These are phyloP conservation scores for Chaetops frenatus DNA, from an alignment of 2,113 vertebrate species.

Conservation along the genomic window DNA sequence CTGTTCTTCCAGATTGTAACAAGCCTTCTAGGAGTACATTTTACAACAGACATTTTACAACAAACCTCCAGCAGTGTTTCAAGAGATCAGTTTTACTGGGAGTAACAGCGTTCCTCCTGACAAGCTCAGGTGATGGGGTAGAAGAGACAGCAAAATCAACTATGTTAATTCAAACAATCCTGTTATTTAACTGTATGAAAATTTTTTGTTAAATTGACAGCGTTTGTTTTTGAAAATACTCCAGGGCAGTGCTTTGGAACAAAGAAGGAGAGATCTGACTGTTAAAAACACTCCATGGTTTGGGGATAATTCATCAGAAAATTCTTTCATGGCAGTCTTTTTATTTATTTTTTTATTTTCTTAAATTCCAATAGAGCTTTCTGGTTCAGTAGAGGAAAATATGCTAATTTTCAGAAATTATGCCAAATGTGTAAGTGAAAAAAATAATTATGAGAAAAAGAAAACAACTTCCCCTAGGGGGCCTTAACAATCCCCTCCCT, in stretches of 20 bases:
- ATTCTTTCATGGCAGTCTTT: not conserved
- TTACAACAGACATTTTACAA: not conserved
- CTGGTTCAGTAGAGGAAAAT: not conserved
- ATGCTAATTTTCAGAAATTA: not conserved
- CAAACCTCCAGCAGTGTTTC: not conserved
- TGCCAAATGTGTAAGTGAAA: not conserved
- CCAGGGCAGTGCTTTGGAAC: not conserved
- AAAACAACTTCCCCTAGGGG: not conserved
- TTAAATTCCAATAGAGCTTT: not conserved
- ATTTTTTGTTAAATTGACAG: not conserved
- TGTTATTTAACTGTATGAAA: not conserved
- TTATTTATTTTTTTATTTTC: not conserved
- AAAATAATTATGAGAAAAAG: not conserved
- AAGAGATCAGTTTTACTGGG: not conserved
- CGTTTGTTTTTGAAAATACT: not conserved
- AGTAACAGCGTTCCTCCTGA: not conserved
- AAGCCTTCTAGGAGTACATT: not conserved
- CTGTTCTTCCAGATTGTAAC: not conserved
- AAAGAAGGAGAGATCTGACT: not conserved
- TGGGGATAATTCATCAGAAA: not conserved
- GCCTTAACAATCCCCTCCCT: not conserved
- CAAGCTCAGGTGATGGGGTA: not conserved
- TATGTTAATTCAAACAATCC: not conserved
- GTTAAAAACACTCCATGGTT: not conserved
- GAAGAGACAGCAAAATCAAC: not conserved